Evolutionary conservation across 2,797 vertebrate genomes (phyloP).

Genomic region (Bovichtus diacanthus): DNA sequence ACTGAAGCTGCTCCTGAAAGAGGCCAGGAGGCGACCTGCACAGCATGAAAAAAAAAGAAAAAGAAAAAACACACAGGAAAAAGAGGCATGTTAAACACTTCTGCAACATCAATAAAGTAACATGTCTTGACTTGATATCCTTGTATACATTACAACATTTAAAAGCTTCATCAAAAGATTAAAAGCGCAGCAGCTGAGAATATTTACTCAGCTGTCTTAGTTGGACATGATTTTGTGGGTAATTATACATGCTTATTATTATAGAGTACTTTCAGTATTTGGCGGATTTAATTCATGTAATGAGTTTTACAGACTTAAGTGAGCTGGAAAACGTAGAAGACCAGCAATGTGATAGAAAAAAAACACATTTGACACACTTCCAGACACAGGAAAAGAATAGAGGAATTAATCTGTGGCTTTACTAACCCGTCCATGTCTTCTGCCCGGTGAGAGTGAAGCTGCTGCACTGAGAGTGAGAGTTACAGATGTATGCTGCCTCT

Average conservation of each 20-base stretch:
- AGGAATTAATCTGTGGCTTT: neutral
- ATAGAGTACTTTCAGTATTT: constrained; percentile 12
- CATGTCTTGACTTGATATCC: constrained; percentile 53
- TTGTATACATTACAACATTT: constrained; percentile 40
- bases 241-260: constrained; percentile 28
- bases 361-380: neutral
- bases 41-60: constrained; percentile 27
- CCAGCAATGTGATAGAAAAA: neutral
- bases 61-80: neutral
- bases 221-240: constrained; percentile 33
- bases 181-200: constrained; percentile 12
- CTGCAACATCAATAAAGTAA: constrained; percentile 34
- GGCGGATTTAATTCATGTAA: neutral
- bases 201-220: constrained; percentile 43
- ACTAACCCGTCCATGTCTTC: constrained; percentile 92
- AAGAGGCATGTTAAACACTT: constrained; percentile 46
- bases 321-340: neutral
- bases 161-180: constrained; percentile 53
- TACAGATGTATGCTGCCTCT: constrained; percentile 90
- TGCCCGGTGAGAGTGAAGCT: constrained; percentile 86
- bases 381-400: neutral
- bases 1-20: constrained; percentile 86
- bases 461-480: constrained; percentile 85
- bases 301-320: constrained; percentile 3
- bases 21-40: constrained; percentile 88